These are phyloP conservation scores for Epinephelus malabaricus DNA, from an alignment of 2,797 vertebrate species.

Conservation along the genomic window DNA sequence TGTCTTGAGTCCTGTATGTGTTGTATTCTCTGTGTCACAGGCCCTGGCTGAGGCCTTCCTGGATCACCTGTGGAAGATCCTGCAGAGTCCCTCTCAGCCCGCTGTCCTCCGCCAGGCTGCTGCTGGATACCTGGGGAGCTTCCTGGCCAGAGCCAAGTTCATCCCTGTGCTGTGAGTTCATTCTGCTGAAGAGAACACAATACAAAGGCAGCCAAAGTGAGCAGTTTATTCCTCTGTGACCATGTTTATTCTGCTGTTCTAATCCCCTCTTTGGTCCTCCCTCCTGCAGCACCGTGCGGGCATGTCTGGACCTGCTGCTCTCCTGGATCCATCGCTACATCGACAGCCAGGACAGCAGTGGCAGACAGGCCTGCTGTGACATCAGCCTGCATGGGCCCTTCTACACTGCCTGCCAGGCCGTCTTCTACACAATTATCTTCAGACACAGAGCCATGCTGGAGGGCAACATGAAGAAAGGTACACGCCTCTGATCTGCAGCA, in stretches of 20 bases:
- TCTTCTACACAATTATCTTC: conserved; percentile 94
- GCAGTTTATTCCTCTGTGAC: background rate
- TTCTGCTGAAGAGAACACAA: background rate
- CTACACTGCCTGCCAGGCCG: conserved; percentile 93
- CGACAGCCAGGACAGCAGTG: conserved; percentile 89
- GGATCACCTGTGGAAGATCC: conserved; percentile 95
- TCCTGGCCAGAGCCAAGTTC: conserved; percentile 95
- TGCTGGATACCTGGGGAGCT: conserved; percentile 94
- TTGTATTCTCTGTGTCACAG: conserved; percentile 71
- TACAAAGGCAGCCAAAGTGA: background rate
- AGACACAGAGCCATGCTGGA: conserved; percentile 92
- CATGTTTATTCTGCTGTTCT: background rate
- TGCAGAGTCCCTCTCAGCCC: conserved; percentile 92
- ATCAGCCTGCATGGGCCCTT: conserved; percentile 92
- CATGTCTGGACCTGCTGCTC: conserved; percentile 93
- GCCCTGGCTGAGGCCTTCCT: conserved; percentile 94
- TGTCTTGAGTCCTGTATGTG: background rate
- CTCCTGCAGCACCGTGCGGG: conserved; percentile 86
- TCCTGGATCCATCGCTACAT: conserved; percentile 95
- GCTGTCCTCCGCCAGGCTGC: conserved; percentile 93
- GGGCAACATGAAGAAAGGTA: conserved; percentile 93
- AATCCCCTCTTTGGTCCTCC: background rate
- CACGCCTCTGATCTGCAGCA: background rate
- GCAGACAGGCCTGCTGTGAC: conserved; percentile 91
- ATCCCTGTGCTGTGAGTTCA: conserved; percentile 91